Base-by-base conservation (phyloP, 2,888 invertebrate genomes). In the Escarpia spicata region DNA sequence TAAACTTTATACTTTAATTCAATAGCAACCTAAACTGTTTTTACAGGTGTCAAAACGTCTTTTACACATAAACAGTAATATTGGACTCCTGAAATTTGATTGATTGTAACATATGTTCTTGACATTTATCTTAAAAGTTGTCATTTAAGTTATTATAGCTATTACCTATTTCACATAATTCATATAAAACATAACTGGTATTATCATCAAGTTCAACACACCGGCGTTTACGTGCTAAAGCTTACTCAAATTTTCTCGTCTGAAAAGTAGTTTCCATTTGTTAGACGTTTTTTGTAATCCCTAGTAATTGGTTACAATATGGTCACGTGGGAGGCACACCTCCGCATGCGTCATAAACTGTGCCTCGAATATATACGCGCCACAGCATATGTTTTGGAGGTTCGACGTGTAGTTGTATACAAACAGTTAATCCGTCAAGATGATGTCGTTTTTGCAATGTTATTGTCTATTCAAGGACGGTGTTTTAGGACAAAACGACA, bases 241-340 rank as follows among this genome's bases (percentile, higher is more conserved):
- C 52, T 2, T 52, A 52, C 12, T 52, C 12, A 0, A 37, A 26
- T 75, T 75, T n/a, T 6, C 75, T 26, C 26, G n/a, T 75, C 26
- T 75, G 75, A 75, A 75, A 75, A 75, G 75, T 75, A 75, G 26
- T 75, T 75, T 75, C 75, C 75, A 75, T 26, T 6, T 75, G 19
- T 75, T 75, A 75, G 26, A 26, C 75, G 75, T 75, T 75, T 75
- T 75, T 75, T 75, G 75, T 75, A 75, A 75, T 75, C 75, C 75
- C 19, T 26, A 75, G 75, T 75, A 75, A 75, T 75, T 75, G 75
- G 75, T 75, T 75, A 75, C 26, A 75, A 75, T 75, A n/a, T n/a
- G 75, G 75, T 75, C 75, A 75, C 75, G 75, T 75, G 75, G 26
- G 75, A 75, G 75, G 75, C 75, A 75, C 75, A 75, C 75, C 75